phyloP scores from a whole-genome alignment of 2,797 vertebrate genomes.

The Harpagifer antarcticus region DNA sequence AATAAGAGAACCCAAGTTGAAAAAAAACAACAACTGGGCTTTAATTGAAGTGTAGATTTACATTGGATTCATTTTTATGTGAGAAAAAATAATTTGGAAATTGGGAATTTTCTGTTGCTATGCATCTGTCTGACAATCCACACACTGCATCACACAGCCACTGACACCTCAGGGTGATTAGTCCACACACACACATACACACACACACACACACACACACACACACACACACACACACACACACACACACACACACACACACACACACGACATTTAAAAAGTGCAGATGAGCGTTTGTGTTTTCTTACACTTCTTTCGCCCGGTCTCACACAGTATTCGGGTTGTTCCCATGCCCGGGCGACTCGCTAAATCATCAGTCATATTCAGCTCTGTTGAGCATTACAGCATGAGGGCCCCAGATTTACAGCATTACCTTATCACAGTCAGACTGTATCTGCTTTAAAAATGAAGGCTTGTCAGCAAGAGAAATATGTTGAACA shows the following conservation, averaged over 20 bases:
- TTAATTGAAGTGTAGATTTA: slow-evolving; percentile 22
- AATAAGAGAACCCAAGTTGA: slow-evolving; percentile 3
- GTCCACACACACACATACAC: too few relatives aligned
- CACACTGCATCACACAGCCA: neutral
- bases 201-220: too few relatives aligned
- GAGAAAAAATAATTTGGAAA: slow-evolving; percentile 38
- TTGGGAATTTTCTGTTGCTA: slow-evolving; percentile 24
- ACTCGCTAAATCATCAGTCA: slow-evolving; percentile 53
- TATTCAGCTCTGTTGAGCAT: slow-evolving; percentile 42
- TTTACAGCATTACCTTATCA: slow-evolving; percentile 59
- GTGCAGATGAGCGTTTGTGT: slow-evolving; percentile 55
- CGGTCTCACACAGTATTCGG: slow-evolving; percentile 41
- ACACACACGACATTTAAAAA: slow-evolving; percentile 13
- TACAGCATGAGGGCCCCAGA: slow-evolving; percentile 42
- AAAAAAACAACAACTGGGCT: slow-evolving; percentile 24
- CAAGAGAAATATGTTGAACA: slow-evolving; percentile 44
- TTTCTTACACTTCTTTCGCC: slow-evolving; percentile 51
- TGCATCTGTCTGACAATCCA: slow-evolving; percentile 48
- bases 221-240: too few relatives aligned
- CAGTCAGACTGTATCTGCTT: slow-evolving; percentile 48
- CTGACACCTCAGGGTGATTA: too few relatives aligned
- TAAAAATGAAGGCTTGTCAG: slow-evolving; percentile 52
- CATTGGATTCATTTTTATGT: slow-evolving; percentile 27
- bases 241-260: too few relatives aligned
- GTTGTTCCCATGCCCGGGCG: slow-evolving; percentile 49